Evolutionary conservation across 2,888 invertebrate genomes (phyloP), one percentile per base, ranked within the genome.

Genomic region (Thyatira batis): DNA sequence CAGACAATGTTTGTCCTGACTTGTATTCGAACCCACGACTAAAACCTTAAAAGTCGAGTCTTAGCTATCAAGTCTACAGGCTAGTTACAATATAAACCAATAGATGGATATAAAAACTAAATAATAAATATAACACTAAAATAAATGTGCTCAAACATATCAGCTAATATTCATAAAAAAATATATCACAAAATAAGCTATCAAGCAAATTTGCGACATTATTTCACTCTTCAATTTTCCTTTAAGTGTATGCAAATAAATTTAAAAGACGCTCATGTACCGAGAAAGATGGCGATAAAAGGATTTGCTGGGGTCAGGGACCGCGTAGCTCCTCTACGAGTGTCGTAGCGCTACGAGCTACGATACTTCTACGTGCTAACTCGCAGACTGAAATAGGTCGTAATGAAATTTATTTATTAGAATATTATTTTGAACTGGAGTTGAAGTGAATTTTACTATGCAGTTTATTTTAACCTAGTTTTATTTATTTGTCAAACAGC

Each of bases 321-420:
- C 63, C 58, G 60, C 63, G 69, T 67, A 73, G 65, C 53, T 52
- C 52, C 49, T 52, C 74, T 70, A 69, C 71, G 68, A 60, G 59
- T 49, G 55, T 59, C 39, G 39, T 39, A 39, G 39, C 43, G 58
- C 59, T 65, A 67, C 65, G 69, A 64, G 54, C 70, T 74, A 72
- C 65, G 67, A 60, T 52, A 62, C 54, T 55, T 45, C 56, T 66
- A 66, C 58, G 57, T 17, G 39, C 39, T 39, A 4, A 6, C 17
- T 51, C 48, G 65, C 55, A 57, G 53, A 55, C 13, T 17, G 6
- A 39, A 39, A 39, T 39, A 39, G 39, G n/a, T 17, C 17, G 39
- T 39, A 39, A n/a, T 39, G 39, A 17, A 17, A 39, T 33, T 33
- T n/a, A 33, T 2, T n/a, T 33, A 28, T 28, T 28, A 28, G 11